Evolutionary conservation across 2,113 vertebrate genomes (phyloP).

Genomic region (Heterotis niloticus): DNA sequence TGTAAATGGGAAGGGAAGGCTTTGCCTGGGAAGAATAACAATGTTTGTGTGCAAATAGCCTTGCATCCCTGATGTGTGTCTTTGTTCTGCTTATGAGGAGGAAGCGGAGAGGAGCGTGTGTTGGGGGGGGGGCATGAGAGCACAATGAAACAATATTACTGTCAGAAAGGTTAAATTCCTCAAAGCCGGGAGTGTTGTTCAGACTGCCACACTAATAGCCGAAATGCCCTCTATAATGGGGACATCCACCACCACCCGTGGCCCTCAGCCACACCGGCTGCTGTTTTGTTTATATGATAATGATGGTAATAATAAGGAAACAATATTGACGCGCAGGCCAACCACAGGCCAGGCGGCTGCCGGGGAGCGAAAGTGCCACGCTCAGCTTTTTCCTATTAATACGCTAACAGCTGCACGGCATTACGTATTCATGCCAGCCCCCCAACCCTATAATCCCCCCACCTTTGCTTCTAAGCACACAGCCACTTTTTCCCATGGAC

Average conservation of each 20-base stretch:
- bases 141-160: constrained; percentile 34
- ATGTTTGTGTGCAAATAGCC: constrained; percentile 27
- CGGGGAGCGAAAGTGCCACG: constrained; percentile 46
- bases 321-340: constrained; percentile 21
- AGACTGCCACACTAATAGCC: constrained; percentile 18
- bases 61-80: constrained; percentile 12
- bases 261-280: constrained; percentile 3
- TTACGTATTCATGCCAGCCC: constrained; percentile 50
- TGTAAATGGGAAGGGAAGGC: constrained; percentile 19
- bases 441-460: neutral
- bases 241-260: neutral
- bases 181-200: neutral
- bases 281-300: constrained; percentile 21
- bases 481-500: constrained; percentile 21
- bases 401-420: constrained; percentile 71
- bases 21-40: constrained; percentile 19
- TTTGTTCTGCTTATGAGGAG: neutral
- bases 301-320: constrained; percentile 21
- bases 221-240: constrained; percentile 4
- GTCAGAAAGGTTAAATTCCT: constrained; percentile 30
- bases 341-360: neutral
- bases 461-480: constrained; percentile 37
- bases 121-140: constrained; percentile 9
- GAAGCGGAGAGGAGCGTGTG: neutral
- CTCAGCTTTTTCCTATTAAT: constrained; percentile 76